These are phyloP conservation scores for Drosophila paramelanica DNA, from an alignment of 2,888 invertebrate genomes.

Conservation along the genomic window DNA sequence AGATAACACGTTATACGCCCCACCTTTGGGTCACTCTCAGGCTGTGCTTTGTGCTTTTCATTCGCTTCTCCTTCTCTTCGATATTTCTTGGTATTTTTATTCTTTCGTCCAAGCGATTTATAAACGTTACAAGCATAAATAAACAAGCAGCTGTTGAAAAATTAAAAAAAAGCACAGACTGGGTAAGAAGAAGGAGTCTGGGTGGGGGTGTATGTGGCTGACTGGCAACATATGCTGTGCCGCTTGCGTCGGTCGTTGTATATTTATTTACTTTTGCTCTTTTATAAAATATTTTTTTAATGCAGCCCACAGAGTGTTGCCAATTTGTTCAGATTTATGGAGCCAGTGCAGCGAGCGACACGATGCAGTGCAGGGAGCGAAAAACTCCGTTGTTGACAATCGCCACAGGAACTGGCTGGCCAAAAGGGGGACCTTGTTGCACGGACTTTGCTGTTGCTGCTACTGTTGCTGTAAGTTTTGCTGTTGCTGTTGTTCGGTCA, in stretches of 20 bases:
- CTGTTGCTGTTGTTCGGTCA: conserved; percentile 48
- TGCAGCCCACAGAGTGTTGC: conserved; percentile 79
- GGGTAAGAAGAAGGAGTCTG: background rate
- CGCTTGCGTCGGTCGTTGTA: conserved; percentile 54
- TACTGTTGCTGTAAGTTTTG: conserved; percentile 13
- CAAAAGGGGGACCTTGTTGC: conserved; percentile 48
- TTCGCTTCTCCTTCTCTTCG: conserved; percentile 19
- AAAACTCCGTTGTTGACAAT: conserved; percentile 75
- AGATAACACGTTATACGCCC: conserved; percentile 61
- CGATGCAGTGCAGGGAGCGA: conserved; percentile 16
- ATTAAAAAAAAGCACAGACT: conserved; percentile 18
- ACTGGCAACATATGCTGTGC: conserved; percentile 73
- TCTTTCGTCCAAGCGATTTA: conserved; percentile 73
- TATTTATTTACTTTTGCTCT: conserved; percentile 79
- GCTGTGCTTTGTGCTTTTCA: conserved; percentile 36
- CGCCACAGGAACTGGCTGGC: conserved; percentile 72
- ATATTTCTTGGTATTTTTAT: conserved; percentile 10
- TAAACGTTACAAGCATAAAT: conserved; percentile 82
- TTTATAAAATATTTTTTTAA: conserved; percentile 80
- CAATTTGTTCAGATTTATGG: conserved; percentile 82
- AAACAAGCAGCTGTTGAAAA: conserved; percentile 73
- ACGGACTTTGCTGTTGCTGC: conserved; percentile 5
- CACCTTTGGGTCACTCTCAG: conserved; percentile 58
- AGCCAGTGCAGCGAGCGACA: conserved; percentile 46
- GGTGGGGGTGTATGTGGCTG: conserved; percentile 20